Evolutionary conservation across 2,113 vertebrate species (phyloP).

Genomic region (Pogona vitticeps): DNA sequence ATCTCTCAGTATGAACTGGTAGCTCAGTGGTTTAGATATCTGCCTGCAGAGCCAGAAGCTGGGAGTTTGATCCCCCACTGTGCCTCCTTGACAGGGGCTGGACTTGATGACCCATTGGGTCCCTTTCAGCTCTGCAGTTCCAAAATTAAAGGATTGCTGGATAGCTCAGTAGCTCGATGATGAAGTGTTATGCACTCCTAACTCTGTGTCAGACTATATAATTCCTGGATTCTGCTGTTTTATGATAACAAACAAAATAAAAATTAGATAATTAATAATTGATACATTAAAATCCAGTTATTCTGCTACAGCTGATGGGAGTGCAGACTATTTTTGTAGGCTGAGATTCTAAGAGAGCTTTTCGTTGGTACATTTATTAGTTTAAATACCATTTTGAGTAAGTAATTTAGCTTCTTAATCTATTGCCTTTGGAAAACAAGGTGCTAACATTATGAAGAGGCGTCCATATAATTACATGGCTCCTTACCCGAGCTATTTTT

Average conservation of each 20-base stretch:
- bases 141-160: background rate
- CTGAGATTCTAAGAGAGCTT: background rate
- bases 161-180: background rate
- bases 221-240: background rate
- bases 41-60: too few relatives aligned
- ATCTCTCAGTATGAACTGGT: background rate
- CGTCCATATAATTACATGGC: slow-evolving; percentile 55
- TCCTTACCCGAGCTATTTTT: slow-evolving; percentile 27
- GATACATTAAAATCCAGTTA: background rate
- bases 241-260: background rate
- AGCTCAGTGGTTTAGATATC: background rate
- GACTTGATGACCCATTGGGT: too few relatives aligned
- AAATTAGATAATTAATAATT: background rate
- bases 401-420: slow-evolving; percentile 42
- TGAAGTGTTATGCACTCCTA: background rate
- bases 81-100: too few relatives aligned
- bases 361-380: background rate
- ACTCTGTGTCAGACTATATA: background rate
- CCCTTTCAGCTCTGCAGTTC: too few relatives aligned
- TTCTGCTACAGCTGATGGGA: background rate
- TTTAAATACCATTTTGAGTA: slow-evolving; percentile 21
- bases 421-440: slow-evolving; percentile 40
- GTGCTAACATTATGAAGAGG: slow-evolving; percentile 46
- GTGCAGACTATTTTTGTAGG: background rate
- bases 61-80: too few relatives aligned